Percentiles rank a stretch among this genome's conserved stretches.
Evolutionary conservation across 1,140 invertebrate species (phyloP).

Genomic region (Drosophila pandora): DNA sequence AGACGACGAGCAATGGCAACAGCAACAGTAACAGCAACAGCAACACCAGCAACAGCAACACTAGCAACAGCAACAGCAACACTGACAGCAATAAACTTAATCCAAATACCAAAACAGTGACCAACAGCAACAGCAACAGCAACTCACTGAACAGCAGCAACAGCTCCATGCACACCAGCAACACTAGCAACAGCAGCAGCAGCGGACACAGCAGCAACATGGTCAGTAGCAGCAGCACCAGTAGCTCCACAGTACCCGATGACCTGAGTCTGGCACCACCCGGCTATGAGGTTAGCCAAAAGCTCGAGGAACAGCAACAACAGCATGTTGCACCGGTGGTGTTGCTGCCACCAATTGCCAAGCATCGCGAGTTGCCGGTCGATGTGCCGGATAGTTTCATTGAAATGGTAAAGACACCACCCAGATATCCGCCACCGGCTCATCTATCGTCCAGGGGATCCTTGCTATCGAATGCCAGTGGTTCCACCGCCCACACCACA

Average conservation of each 20-base stretch:
- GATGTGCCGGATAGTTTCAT: constrained; percentile 91
- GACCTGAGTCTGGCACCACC: constrained; percentile 60
- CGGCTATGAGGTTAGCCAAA: constrained; percentile 55
- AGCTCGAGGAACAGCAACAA: constrained; percentile 33
- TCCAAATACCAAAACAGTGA: constrained; percentile 2
- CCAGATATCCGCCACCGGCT: constrained; percentile 88
- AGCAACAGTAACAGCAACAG: constrained; percentile 25
- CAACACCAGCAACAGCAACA: constrained; percentile 7
- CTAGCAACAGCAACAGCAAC: constrained; percentile 12
- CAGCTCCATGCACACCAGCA: constrained; percentile 59
- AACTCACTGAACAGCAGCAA: constrained; percentile 65
- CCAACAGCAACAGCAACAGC: constrained; percentile 54
- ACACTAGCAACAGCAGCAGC: constrained; percentile 47
- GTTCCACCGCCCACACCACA: constrained; percentile 72
- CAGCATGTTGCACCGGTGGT: constrained; percentile 11
- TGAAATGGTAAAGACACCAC: constrained; percentile 89
- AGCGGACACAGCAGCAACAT: constrained; percentile 26
- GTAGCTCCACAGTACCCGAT: constrained; percentile 57
- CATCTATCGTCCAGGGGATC: constrained; percentile 78
- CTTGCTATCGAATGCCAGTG: constrained; percentile 65
- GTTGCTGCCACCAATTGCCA: constrained; percentile 37
- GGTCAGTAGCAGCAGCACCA: constrained; percentile 31
- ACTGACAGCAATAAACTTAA: constrained; percentile 12
- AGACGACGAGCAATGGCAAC: constrained; percentile 50
- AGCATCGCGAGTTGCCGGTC: constrained; percentile 89